These are phyloP conservation scores for Poecilia latipinna DNA, from an alignment of 2,113 vertebrate genomes.

Conservation along the genomic window DNA sequence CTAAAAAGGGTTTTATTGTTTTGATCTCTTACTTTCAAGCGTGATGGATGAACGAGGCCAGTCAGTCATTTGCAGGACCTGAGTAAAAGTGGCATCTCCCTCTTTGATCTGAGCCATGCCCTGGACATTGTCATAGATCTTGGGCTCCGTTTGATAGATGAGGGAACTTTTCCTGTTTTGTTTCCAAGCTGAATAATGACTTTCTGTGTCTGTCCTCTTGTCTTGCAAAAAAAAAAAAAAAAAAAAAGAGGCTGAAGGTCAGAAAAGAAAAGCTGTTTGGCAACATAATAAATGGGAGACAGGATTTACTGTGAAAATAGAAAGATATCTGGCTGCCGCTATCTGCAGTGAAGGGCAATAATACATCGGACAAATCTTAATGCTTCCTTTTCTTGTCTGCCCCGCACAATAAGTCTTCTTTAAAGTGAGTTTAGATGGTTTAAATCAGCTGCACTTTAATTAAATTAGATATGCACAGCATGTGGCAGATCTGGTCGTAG, in stretches of 20 bases:
- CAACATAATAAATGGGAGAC: slow-evolving; percentile 57
- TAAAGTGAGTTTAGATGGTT: slow-evolving; percentile 18
- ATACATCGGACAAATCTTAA: slow-evolving; percentile 33
- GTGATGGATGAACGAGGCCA: slow-evolving; percentile 67
- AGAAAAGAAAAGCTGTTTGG: slow-evolving; percentile 60
- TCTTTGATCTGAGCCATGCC: slow-evolving; percentile 49
- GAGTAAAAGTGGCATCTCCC: slow-evolving; percentile 38
- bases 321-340: slow-evolving; percentile 34
- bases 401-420: slow-evolving; percentile 9
- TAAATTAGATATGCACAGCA: slow-evolving; percentile 1
- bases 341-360: slow-evolving; percentile 13
- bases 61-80: slow-evolving; percentile 52
- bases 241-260: slow-evolving; percentile 60
- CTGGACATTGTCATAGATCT: slow-evolving; percentile 67
- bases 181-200: slow-evolving; percentile 64
- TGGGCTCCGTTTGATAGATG: slow-evolving; percentile 70
- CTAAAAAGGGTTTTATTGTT: slow-evolving; percentile 70
- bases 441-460: slow-evolving; percentile 19
- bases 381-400: slow-evolving; percentile 12
- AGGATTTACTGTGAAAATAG: slow-evolving; percentile 47
- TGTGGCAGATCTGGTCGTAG: slow-evolving; percentile 16
- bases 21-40: slow-evolving; percentile 53
- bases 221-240: slow-evolving; percentile 1
- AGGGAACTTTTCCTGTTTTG: slow-evolving; percentile 61
- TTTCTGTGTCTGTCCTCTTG: slow-evolving; percentile 54